Evolutionary conservation across 2,113 vertebrate species (phyloP).

Genomic region (Sylvietta virens): DNA sequence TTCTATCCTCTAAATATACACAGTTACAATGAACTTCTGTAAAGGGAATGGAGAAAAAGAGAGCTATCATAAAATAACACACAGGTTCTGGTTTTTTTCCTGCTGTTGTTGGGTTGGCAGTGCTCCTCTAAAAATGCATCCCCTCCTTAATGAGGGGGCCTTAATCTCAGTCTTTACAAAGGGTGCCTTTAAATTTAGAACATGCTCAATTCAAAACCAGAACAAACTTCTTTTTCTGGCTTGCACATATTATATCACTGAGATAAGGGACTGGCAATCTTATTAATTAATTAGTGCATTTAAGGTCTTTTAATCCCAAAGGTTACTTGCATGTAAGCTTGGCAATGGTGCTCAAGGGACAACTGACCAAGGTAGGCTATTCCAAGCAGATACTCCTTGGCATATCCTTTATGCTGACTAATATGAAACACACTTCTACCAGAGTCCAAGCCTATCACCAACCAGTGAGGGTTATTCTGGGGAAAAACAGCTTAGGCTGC

Average conservation of each 20-base stretch:
- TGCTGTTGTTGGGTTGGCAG: neutral
- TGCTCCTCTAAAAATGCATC: neutral
- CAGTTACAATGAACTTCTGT: neutral
- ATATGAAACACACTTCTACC: neutral
- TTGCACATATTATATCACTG: neutral
- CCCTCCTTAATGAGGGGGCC: neutral
- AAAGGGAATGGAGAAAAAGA: neutral
- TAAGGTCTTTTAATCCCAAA: neutral
- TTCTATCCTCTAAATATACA: neutral
- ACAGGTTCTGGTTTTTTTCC: neutral
- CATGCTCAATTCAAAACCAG: neutral
- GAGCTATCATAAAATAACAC: neutral
- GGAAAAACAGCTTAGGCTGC: neutral
- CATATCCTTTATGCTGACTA: neutral
- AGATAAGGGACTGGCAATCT: neutral
- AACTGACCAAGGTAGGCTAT: neutral
- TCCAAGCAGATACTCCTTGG: neutral
- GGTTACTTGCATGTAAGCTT: neutral
- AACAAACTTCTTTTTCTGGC: neutral
- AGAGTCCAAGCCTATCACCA: neutral
- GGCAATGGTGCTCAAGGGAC: neutral
- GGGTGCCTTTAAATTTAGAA: neutral
- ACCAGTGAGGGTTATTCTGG: neutral
- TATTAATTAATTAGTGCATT: neutral
- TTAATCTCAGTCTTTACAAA: neutral